Conservation (phyloP, 1,140 invertebrate species). For the Carcinoscorpius rotundicauda region DNA sequence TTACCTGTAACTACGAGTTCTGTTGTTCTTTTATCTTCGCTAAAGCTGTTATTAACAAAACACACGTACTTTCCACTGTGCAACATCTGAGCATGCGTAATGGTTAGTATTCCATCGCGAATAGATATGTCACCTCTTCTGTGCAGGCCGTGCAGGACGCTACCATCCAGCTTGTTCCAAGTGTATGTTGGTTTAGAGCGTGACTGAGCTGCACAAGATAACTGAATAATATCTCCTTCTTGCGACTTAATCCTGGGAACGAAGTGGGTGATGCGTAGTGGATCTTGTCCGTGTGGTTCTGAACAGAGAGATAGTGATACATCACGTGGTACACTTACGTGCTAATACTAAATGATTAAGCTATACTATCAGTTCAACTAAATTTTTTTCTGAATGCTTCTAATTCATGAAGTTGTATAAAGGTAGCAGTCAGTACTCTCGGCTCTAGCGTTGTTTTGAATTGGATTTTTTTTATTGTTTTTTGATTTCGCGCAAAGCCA, state of each 20-base stretch:
- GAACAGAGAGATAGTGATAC: no score
- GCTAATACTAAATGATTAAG: no score
- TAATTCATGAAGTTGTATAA: no score
- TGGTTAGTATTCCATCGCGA: slow-evolving; percentile 22
- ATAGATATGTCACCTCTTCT: slow-evolving; percentile 6
- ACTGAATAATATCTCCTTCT: slow-evolving; percentile 32
- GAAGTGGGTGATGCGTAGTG: slow-evolving; percentile 26
- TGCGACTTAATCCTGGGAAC: slow-evolving; percentile 24
- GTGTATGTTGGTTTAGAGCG: slow-evolving; percentile 53
- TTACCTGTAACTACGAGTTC: slow-evolving; percentile 78
- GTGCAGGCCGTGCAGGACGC: slow-evolving; percentile 2
- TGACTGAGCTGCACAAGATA: slow-evolving; percentile 68
- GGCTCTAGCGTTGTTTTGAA: no score
- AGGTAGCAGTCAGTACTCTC: no score
- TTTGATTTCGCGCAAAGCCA: no score
- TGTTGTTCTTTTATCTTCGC: slow-evolving; percentile 81
- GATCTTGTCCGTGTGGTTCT: slow-evolving; percentile 6
- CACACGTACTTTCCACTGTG: slow-evolving; percentile 84
- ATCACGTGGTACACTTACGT: no score
- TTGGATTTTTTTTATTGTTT: no score
- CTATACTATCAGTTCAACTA: no score
- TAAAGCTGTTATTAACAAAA: slow-evolving; percentile 86
- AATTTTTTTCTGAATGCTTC: no score
- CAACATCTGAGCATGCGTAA: slow-evolving; percentile 48
- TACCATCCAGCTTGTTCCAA: slow-evolving; percentile 31